Evolutionary conservation across 2,888 invertebrate species (phyloP), one percentile per base, ranked within the genome.

Genomic region (Myopa tessellatipennis): DNA sequence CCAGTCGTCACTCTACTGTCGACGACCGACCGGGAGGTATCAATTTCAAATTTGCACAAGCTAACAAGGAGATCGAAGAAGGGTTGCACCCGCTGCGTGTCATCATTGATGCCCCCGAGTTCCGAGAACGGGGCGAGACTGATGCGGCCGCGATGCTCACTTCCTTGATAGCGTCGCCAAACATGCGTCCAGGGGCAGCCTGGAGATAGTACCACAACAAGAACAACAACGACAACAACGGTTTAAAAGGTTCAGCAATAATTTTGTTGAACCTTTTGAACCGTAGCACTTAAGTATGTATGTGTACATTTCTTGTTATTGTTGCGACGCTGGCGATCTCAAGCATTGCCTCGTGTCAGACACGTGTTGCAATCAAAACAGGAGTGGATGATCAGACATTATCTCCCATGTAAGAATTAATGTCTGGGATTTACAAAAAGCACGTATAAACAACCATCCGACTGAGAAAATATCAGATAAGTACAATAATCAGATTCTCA

Each of bases 21-120:
- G 78, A 69, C 79, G 81, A 82, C 85, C 83, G 83, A 84, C 83
- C 82, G 85, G 82, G 81, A 80, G 86, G 84, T 87, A 87, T 87
- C 86, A 86, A 86, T 86, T 86, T 87, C 86, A 83, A 87, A 87
- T 86, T 87, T 85, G 83, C 84, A 80, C 71, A 73, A 55, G 58
- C 7, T 60, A 50, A 34, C 65, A 36, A 34, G 65, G 61, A n/a
- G 69, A 69, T n/a, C 61, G 69, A 78, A 52, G 67, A 67, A 73
- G 70, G 68, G 76, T 79, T 72, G 74, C 70, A 16, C 63, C 61
- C 34, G 5, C 45, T 26, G 61, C 40, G 69, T 74, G 65, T 74
- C 74, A 74, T 67, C 65, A 36, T 16, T 52, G 50, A 50, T 26
- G 63, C 61, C 34, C n/a, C 26, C 26, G 63, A 73, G 63, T 50